Percentiles rank a stretch among this genome's conserved stretches.
phyloP scores from a whole-genome alignment of 1,140 invertebrate genomes.

The Homalodisca vitripennis region DNA sequence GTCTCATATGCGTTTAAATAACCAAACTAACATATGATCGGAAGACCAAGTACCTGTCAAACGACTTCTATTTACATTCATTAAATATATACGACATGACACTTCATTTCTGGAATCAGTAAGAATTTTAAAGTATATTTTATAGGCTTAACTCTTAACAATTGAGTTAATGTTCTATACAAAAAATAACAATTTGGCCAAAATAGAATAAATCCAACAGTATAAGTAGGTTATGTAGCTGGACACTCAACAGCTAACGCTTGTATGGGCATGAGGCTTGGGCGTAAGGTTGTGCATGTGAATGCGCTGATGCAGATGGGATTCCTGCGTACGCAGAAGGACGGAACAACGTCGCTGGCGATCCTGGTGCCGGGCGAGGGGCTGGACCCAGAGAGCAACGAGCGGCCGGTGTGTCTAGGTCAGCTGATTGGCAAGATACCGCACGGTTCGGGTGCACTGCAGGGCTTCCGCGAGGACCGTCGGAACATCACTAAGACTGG shows the following conservation, averaged over 20 bases:
- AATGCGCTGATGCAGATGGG: slow-evolving; percentile 60
- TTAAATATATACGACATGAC: no score
- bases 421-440: slow-evolving; percentile 69
- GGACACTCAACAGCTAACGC: neutral
- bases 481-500: slow-evolving; percentile 81
- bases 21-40: no score
- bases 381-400: slow-evolving; percentile 64
- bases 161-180: no score
- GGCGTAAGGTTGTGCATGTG: neutral
- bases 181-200: no score
- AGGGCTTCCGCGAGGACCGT: slow-evolving; percentile 82
- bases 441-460: slow-evolving; percentile 68
- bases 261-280: neutral
- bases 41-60: no score
- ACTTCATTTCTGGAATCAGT: no score
- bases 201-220: no score
- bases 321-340: slow-evolving; percentile 74
- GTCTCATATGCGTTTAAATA: no score
- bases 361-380: slow-evolving; percentile 80
- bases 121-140: no score
- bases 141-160: no score
- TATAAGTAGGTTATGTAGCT: no score
- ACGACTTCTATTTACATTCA: no score
- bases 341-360: slow-evolving; percentile 86
- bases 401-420: slow-evolving; percentile 80